These are phyloP conservation scores for Alligator sinensis DNA, from an alignment of 2,113 vertebrate genomes.

Conservation along the genomic window DNA sequence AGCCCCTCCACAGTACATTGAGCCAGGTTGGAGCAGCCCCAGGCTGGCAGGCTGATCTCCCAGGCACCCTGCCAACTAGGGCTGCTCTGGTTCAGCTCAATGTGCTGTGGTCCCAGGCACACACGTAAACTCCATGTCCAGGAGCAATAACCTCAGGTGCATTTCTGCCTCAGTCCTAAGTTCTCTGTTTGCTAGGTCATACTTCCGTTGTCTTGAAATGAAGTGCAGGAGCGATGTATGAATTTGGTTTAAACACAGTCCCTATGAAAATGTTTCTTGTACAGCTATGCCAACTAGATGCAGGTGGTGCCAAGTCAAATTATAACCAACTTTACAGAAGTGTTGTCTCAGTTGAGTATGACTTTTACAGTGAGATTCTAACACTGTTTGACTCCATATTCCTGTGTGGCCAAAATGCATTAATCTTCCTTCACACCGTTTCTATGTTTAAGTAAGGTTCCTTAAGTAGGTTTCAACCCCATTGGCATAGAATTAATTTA, in stretches of 20 bases:
- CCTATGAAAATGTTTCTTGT: background rate
- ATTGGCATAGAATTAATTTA: background rate
- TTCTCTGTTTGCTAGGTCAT: background rate
- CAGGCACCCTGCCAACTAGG: too few relatives aligned
- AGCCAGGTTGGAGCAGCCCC: too few relatives aligned
- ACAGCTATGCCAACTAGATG: background rate
- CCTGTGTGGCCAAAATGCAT: conserved; percentile 12
- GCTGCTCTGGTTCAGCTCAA: too few relatives aligned
- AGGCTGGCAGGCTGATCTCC: too few relatives aligned
- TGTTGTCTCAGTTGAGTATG: background rate
- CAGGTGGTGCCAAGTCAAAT: background rate
- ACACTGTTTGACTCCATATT: background rate
- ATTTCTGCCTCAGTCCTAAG: background rate
- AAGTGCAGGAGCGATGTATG: background rate
- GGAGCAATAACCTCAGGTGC: background rate
- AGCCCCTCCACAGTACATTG: too few relatives aligned
- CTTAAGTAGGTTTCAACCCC: conserved; percentile 18
- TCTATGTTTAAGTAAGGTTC: conserved; percentile 44
- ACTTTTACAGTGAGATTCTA: conserved; percentile 1
- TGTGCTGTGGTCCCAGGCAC: too few relatives aligned
- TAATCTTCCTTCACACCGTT: background rate
- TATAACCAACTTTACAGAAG: background rate
- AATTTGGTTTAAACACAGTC: background rate
- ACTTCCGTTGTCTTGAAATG: background rate
- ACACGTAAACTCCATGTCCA: too few relatives aligned